Base-by-base conservation (phyloP, 2,797 vertebrate genomes). In the Distichodus sexfasciatus region DNA sequence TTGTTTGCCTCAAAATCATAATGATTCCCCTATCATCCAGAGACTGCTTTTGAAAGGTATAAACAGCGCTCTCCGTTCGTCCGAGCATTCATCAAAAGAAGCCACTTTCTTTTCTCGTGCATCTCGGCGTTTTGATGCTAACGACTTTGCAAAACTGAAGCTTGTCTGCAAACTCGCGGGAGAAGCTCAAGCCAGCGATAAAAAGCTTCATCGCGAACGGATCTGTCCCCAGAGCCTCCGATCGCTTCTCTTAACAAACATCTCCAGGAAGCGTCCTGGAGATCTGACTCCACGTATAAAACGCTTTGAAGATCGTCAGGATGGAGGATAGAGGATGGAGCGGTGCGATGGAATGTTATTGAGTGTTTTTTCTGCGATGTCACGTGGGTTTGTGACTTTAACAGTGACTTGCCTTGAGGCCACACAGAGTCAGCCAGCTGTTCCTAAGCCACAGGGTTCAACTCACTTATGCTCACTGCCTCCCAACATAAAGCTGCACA, bases 391-490 rank as follows among this genome's bases (percentile, higher is more conserved):
- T 17, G 4, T 11, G 31, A 64, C 53, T 24, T 75, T 19, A 43
- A 12, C 12, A 24, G 36, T 3, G 11, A 63, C 57, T 66, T 61
- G 17, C 36, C 24, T 59, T 9, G 4, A 2, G 21, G n/a, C n/a
- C n/a, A n/a, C 28, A 23, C 23, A 36, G 5, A 41, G 33, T 33
- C 33, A 70, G 36, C 69, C 76, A 81, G 79, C 74, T 81, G 76
- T 73, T 75, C 23, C 38, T 63, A 29, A 36, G 64, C 21, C 38
- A 47, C 57, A 50, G 11, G 19, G 62, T 53, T 62, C 17, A 21
- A 11, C 59, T 48, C n/a, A 46, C 69, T 62, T 53, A 60, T 66
- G 47, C 17, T 60, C 61, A 71, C 44, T 35, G 54, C 46, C 54
- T 24, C 54, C 21, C 35, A n/a, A 46, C 54, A 59, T 24, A 31